Percentiles rank a stretch among this genome's conserved stretches.
Evolutionary conservation across 2,113 vertebrate species (phyloP).

Genomic region (Rhombomys opimus): DNA sequence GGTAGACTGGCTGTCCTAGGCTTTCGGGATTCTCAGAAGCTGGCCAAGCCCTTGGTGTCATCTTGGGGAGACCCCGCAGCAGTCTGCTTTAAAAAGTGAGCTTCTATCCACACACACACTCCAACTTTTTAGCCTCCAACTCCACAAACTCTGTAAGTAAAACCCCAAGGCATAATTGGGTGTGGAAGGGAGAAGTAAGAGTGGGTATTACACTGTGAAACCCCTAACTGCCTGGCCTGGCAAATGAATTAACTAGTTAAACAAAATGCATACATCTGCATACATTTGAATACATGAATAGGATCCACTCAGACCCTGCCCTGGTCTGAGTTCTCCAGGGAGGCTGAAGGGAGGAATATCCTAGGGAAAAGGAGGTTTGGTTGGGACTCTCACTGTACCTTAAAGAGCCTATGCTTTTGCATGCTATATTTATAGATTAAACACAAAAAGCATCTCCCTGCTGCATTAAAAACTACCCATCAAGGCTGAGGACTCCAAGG

Average conservation of each 20-base stretch:
- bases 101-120: background rate
- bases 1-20: background rate
- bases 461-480: constrained; percentile 83
- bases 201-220: constrained; percentile 68
- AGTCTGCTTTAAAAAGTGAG: background rate
- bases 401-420: background rate
- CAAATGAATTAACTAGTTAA: constrained; percentile 84
- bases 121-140: background rate
- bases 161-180: constrained; percentile 43
- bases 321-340: constrained; percentile 21
- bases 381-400: background rate
- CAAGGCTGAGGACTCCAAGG: constrained; percentile 80
- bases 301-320: constrained; percentile 56
- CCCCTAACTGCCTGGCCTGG: constrained; percentile 72
- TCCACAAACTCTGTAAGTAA: constrained; percentile 20
- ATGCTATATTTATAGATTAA: constrained; percentile 78
- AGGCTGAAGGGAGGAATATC: background rate
- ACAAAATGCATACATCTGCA: constrained; percentile 80
- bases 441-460: constrained; percentile 71
- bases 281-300: constrained; percentile 80
- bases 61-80: background rate
- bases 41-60: background rate
- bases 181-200: constrained; percentile 58
- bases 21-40: background rate
- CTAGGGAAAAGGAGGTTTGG: background rate